Evolutionary conservation across 2,113 vertebrate genomes (phyloP), one percentile per base, ranked within the genome.

Genomic region (Eretmochelys imbricata): DNA sequence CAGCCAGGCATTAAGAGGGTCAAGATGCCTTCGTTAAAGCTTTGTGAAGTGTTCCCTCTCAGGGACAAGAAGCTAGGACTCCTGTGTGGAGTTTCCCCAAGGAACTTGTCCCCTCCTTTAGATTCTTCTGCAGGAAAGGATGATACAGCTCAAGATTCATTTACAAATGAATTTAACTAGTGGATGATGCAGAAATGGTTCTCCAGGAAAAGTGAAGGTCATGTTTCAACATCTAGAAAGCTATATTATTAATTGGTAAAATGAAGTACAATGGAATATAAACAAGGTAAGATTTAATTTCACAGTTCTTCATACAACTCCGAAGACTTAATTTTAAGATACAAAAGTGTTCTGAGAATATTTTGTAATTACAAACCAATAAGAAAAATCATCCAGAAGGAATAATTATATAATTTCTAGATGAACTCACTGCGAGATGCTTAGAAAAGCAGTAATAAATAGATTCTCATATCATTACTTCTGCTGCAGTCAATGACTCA

Each of bases 381-480:
- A 96, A 98, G 97, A 97, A 96, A 97, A 98, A 88, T 14, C 97
- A 98, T 98, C 97, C 97, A 98, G 97, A 97, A 98, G 98, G 98
- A 98, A 98, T 97, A 98, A 98, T 98, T 98, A 97, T 93, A 97
- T 98, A 98, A 98, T 97, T 98, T 97, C 94, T 92, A 69, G 96
- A 84, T 84, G 96, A 97, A 96, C 96, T 97, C 93, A 81, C 92
- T 91, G 94, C 93, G 92, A n/a, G 79, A 95, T 80, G 96, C 95
- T 96, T 55, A 88, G 95, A 95, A 91, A 92, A 97, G 96, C 35
- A 2, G 96, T 96, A 98, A 97, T 98, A 98, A 98, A 98, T 98
- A 98, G 98, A 89, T 95, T 95, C 97, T 95, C 94, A 86, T 97
- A 94, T 96, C 97, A 94, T 93, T 88, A 87, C 92, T 91, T 95